phyloP scores from a whole-genome alignment of 2,113 vertebrate species.

The Calidris pygmaea region DNA sequence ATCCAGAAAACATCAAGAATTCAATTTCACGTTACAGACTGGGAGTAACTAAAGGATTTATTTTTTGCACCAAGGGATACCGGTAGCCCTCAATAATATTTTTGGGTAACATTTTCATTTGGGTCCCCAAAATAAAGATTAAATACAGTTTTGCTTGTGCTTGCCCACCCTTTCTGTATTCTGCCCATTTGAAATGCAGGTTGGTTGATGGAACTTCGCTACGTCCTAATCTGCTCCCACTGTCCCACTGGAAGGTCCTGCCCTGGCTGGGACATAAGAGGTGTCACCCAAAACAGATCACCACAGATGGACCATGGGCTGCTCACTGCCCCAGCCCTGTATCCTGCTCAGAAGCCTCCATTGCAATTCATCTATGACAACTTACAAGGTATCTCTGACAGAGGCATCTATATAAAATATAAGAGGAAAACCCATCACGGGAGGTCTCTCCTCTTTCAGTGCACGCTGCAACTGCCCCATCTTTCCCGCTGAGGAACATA shows the following conservation, averaged over 20 bases:
- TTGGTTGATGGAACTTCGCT: background rate
- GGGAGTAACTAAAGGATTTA: background rate
- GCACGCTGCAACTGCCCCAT: background rate
- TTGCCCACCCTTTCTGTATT: background rate
- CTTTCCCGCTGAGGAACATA: background rate
- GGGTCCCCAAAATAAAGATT: background rate
- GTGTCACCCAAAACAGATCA: background rate
- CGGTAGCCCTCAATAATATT: background rate
- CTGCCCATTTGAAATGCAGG: background rate
- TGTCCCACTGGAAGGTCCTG: background rate
- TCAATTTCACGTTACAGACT: background rate
- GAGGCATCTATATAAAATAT: background rate
- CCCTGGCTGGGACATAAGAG: background rate
- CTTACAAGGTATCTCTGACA: background rate
- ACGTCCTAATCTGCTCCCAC: background rate
- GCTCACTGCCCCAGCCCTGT: background rate
- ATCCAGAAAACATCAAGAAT: background rate
- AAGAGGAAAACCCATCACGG: background rate
- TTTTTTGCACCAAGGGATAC: background rate
- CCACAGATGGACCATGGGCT: background rate
- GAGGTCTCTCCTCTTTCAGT: background rate
- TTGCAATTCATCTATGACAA: fast-evolving
- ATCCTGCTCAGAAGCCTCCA: background rate
- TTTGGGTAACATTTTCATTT: background rate
- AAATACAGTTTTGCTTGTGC: background rate